phyloP scores from a whole-genome alignment of 2,888 invertebrate species.

The Eudasyphora cyanicolor region DNA sequence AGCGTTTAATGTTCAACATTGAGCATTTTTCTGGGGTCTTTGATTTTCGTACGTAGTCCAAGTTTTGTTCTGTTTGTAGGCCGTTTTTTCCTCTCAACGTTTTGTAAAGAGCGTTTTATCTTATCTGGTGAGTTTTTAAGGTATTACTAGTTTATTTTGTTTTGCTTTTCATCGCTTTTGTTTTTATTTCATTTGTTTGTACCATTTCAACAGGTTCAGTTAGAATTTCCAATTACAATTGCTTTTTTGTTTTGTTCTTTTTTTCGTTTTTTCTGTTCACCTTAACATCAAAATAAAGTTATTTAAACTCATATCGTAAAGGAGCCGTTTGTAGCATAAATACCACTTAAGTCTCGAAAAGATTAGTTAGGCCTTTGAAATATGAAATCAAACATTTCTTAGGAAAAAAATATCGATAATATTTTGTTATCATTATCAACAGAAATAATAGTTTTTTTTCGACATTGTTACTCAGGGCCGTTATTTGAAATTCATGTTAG shows the following conservation, averaged over 20 bases:
- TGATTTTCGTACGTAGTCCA: background rate
- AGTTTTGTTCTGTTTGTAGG: background rate
- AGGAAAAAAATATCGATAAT: no score
- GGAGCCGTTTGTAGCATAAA: slow-evolving; percentile 11
- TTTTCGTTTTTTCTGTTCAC: slow-evolving; percentile 23
- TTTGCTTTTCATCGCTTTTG: no score
- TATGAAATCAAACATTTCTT: background rate
- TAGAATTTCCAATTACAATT: slow-evolving; percentile 45
- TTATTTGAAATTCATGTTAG: no score
- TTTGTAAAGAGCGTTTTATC: slow-evolving; percentile 51
- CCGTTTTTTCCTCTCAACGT: background rate
- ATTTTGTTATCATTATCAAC: no score
- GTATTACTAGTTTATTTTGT: slow-evolving; percentile 11
- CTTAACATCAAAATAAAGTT: slow-evolving; percentile 3
- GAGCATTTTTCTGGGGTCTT: background rate
- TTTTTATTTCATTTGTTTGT: slow-evolving; percentile 4
- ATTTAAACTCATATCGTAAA: slow-evolving; percentile 1
- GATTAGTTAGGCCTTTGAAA: background rate
- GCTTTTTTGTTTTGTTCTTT: slow-evolving; percentile 24
- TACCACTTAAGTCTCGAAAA: slow-evolving; percentile 37
- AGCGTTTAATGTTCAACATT: slow-evolving; percentile 12
- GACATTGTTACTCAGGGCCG: no score
- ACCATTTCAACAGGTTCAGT: slow-evolving; percentile 38
- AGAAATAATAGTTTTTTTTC: no score
- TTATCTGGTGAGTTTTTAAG: slow-evolving; percentile 43